Base-by-base conservation (phyloP, 1,140 invertebrate species). In the Harpegnathos saltator region DNA sequence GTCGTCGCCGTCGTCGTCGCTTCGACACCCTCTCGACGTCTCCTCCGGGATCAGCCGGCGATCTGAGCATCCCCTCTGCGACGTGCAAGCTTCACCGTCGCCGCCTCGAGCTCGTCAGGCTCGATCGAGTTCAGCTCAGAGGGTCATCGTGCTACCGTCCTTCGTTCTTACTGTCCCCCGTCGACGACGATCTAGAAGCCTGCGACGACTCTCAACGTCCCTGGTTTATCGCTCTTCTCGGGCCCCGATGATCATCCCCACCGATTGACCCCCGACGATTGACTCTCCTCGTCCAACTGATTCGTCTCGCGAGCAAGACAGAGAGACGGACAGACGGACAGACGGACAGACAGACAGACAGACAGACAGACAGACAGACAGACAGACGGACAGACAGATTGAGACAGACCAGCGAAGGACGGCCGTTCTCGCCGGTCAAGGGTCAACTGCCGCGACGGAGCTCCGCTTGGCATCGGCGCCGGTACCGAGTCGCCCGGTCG, bases 121-220 rank as follows among this genome's bases (percentile, higher is more conserved):
- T 78, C 75, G 75, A 80, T 59, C 75, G 75, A 33, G 17, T 38
- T 71, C 14, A 38, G n/a, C 38, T 12, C 24, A 29, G 33, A 38
- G 54, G 22, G 54, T 69, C 69, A 48, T 69, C 65, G 52, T 52
- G 19, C 15, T 48, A 50, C 44, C 50, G n/a, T 33, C 29, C 62
- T 19, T 71, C 9, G 7, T 68, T 19, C n/a, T n/a, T n/a, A n/a
- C n/a, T n/a, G n/a, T n/a, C 62, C 14, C 44, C 59, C 59, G 24
- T 9, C 50, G 59, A 52, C 38, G 9, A 9, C 38, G n/a, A n/a
- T n/a, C n/a, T n/a, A n/a, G n/a, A n/a, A n/a, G n/a, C n/a, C n/a
- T n/a, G n/a, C n/a, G n/a, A n/a, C n/a, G n/a, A n/a, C n/a, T n/a
- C n/a, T n/a, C 38, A 44, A 9, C 38, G 38, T 44, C 38, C 38